Evolutionary conservation across 2,888 invertebrate species (phyloP), one percentile per base, ranked within the genome.

Genomic region (Caenorhabditis auriculariae): DNA sequence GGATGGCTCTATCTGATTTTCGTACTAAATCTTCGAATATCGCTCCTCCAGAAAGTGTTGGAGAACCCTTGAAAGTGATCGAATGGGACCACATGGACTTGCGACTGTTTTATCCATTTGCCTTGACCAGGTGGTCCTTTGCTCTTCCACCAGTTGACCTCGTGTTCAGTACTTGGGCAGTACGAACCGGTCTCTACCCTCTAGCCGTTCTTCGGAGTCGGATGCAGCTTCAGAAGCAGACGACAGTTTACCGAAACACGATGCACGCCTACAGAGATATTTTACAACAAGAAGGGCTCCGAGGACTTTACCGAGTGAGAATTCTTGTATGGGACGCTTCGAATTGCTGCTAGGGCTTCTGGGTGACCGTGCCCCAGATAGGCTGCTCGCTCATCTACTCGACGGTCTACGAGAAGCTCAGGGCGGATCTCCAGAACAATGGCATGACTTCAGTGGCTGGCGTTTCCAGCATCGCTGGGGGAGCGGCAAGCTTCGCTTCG

Each of bases 31-130:
- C n/a, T n/a, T n/a, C n/a, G n/a, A n/a, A n/a, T n/a, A n/a, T n/a
- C n/a, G n/a, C n/a, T n/a, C n/a, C n/a, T n/a, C n/a, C n/a, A n/a
- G n/a, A n/a, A n/a, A n/a, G n/a, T n/a, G n/a, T n/a, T n/a, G n/a
- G n/a, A n/a, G 60, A 54, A 15, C 49, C 43, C 7, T 39, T 68
- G 29, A 69, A 53, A 2, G 70, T 72, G 15, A 61, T 74, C 50
- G 68, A 68, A 53, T 74, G 74, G 74, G 55, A 74, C 27, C 72
- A 74, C 54, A 66, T 74, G 71, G 61, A 74, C 47, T 54, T 71
- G 41, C 49, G 50, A 7, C 42, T 57, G 26, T 74, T 74, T 50
- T 66, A 64, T 38, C 74, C 74, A 7, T 55, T 67, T 27, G 69
- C 72, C 9, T 49, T 72, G 29, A 51, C 69, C 29, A 55, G 59